These are phyloP conservation scores for Pristiophorus japonicus DNA, from an alignment of 2,113 vertebrate species.

Conservation along the genomic window DNA sequence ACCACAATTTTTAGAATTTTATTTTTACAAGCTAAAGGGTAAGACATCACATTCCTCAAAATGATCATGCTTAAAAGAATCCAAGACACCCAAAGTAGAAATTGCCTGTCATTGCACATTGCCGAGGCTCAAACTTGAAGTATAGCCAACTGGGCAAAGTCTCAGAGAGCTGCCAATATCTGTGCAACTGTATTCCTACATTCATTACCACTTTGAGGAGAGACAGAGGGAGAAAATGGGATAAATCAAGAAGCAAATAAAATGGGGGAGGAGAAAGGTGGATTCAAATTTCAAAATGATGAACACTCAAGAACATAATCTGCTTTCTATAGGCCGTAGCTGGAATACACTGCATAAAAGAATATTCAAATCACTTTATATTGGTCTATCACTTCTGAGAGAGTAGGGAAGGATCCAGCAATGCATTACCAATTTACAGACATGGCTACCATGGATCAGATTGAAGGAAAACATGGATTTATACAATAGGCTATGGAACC, in stretches of 20 bases:
- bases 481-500: not conserved
- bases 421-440: not conserved
- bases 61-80: not conserved
- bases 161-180: not conserved
- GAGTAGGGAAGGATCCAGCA: not conserved
- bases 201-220: not conserved
- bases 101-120: not conserved
- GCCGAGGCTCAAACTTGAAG: not conserved
- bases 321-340: not conserved
- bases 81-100: not conserved
- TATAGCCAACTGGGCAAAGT: not conserved
- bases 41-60: not conserved
- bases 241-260: not conserved
- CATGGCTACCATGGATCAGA: not conserved
- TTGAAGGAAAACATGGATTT: not conserved
- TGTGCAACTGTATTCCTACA: not conserved
- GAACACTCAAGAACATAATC: not conserved
- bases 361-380: not conserved
- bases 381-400: not conserved
- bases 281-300: not conserved
- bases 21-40: too few species aligned
- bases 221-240: not conserved
- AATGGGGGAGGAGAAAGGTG: not conserved
- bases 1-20: not conserved
- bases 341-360: not conserved